phyloP scores from a whole-genome alignment of 2,797 vertebrate species.

The Rhynchonycteris naso region DNA sequence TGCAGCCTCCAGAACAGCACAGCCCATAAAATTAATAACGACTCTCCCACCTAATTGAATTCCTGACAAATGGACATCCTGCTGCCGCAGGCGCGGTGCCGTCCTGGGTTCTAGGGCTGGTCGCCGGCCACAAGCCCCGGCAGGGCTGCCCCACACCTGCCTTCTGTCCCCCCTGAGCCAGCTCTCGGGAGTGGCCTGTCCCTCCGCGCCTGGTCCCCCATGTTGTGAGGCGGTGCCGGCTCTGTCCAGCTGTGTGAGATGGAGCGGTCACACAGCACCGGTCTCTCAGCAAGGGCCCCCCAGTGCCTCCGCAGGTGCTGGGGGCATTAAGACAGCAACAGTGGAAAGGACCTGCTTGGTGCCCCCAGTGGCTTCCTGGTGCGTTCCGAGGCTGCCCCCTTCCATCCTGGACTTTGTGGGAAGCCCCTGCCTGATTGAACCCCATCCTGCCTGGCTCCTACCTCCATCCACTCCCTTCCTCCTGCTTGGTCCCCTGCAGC shows the following conservation, averaged over 20 bases:
- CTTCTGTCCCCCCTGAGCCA: rapidly evolving
- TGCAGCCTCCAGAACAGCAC: constrained; percentile 84
- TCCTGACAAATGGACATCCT: constrained; percentile 83
- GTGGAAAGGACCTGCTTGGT: not conserved
- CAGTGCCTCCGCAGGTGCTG: too few species aligned
- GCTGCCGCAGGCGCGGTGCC: not conserved
- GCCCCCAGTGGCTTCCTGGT: rapidly evolving
- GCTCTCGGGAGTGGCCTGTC: not conserved
- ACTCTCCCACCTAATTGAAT: constrained; percentile 87
- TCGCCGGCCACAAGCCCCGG: rapidly evolving
- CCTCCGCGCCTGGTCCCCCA: rapidly evolving
- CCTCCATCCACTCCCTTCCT: not conserved
- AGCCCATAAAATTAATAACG: constrained; percentile 90
- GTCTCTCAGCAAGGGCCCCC: not conserved
- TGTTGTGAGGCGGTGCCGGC: not conserved
- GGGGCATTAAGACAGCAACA: too few species aligned
- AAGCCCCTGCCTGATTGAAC: not conserved
- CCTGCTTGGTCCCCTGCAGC: rapidly evolving
- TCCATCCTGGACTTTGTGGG: not conserved
- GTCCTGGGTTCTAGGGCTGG: not conserved
- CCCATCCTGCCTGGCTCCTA: rapidly evolving
- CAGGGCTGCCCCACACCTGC: not conserved
- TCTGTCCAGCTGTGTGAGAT: rapidly evolving
- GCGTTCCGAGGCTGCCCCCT: not conserved
- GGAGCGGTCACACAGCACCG: not conserved